Conservation (phyloP, 2,797 vertebrate species). For the Florisuga fusca region DNA sequence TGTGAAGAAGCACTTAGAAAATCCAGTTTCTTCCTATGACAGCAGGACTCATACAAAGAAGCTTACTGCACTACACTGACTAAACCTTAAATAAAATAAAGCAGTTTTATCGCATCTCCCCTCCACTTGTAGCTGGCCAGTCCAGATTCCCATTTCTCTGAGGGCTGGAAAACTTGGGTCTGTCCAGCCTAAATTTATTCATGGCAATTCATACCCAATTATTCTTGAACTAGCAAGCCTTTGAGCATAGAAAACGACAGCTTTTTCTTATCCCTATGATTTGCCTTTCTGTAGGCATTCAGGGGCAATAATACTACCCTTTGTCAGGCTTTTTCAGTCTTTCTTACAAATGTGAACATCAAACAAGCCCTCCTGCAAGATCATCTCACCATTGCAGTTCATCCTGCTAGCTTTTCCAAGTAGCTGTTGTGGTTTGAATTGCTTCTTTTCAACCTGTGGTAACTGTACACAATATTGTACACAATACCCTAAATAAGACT, state of each 20-base stretch:
- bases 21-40: not conserved
- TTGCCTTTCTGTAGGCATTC: not conserved
- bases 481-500: not conserved
- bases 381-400: not conserved
- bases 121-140: not conserved
- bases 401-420: not conserved
- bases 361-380: not conserved
- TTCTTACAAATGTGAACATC: not conserved
- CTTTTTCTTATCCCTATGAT: not conserved
- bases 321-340: not conserved
- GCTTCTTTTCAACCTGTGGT: not conserved
- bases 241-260: constrained; percentile 16
- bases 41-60: not conserved
- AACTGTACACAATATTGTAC: not conserved
- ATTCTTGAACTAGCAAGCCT: constrained; percentile 10
- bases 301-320: not conserved
- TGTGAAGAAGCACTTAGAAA: constrained; percentile 31
- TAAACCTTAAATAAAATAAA: constrained; percentile 45
- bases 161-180: constrained; percentile 10
- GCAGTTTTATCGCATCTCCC: not conserved
- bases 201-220: not conserved
- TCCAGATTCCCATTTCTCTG: not conserved
- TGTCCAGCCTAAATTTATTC: constrained; percentile 15
- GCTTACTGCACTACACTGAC: not conserved
- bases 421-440: not conserved